Evolutionary conservation across 2,113 vertebrate species (phyloP).

Genomic region (Dicrurus megarhynchus): DNA sequence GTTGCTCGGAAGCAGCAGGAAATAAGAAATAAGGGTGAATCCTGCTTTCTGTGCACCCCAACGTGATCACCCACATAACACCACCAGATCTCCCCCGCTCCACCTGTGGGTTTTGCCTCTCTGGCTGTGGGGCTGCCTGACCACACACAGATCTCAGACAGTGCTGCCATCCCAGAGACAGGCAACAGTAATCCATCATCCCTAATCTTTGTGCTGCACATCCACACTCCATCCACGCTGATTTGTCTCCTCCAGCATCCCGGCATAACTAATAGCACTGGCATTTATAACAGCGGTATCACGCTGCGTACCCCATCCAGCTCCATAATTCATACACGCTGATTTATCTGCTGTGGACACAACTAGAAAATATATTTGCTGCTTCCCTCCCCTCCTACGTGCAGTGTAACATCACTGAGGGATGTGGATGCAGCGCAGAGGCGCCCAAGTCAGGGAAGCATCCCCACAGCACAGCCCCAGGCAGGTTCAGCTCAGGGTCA

Average conservation of each 20-base stretch:
- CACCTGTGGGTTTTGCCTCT: background rate
- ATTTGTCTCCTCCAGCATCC: conserved; percentile 30
- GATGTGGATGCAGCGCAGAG: background rate
- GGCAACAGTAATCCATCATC: background rate
- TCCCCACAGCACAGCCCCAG: background rate
- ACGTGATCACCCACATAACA: accelerated
- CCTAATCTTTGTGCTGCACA: conserved; percentile 35
- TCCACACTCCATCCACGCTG: background rate
- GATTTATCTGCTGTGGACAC: conserved; percentile 25
- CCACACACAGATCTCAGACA: background rate
- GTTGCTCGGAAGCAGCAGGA: background rate
- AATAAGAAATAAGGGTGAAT: background rate
- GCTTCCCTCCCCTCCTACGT: background rate
- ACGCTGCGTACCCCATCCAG: background rate
- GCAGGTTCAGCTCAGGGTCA: background rate
- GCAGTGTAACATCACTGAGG: background rate
- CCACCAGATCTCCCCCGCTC: background rate
- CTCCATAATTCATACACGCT: background rate
- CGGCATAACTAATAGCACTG: background rate
- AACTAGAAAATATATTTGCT: background rate
- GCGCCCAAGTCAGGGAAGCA: background rate
- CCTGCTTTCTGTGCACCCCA: background rate
- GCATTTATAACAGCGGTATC: background rate
- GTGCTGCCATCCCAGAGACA: background rate
- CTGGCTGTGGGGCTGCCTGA: background rate